Conservation (phyloP, 1,140 invertebrate genomes). For the Theocolax elegans region DNA sequence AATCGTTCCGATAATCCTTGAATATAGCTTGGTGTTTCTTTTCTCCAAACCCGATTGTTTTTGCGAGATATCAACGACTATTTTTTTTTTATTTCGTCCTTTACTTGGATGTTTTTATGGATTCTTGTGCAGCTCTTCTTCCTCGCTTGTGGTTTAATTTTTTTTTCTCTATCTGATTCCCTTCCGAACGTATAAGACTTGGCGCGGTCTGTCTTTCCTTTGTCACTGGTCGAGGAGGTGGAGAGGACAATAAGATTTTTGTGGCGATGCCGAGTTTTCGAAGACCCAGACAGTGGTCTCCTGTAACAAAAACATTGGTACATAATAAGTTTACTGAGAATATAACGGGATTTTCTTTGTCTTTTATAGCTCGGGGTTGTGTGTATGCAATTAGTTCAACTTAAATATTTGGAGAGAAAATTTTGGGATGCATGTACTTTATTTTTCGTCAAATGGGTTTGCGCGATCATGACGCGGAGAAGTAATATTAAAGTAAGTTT, state of each 20-base stretch:
- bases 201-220: background rate
- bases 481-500: too few relatives aligned
- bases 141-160: too few relatives aligned
- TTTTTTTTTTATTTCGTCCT: conserved; percentile 2
- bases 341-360: background rate
- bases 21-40: background rate
- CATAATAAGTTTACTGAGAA: conserved; percentile 23
- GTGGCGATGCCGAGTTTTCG: background rate
- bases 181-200: too few relatives aligned
- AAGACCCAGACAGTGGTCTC: background rate
- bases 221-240: conserved; percentile 12
- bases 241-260: conserved; percentile 16
- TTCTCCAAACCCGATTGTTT: conserved; percentile 20
- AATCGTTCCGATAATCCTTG: conserved; percentile 22
- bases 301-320: conserved; percentile 20
- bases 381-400: background rate
- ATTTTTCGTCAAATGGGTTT: background rate
- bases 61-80: conserved; percentile 1
- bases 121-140: conserved; percentile 10
- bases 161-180: too few relatives aligned
- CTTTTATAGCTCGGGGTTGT: background rate
- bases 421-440: background rate
- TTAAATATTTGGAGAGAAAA: conserved; percentile 14
- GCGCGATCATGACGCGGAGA: background rate
- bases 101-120: conserved; percentile 13